A percentile compares a stretch with the other conserved stretches of the same genome.
Evolutionary conservation across 2,888 invertebrate species (phyloP).

Genomic region (Leuctra nigra): DNA sequence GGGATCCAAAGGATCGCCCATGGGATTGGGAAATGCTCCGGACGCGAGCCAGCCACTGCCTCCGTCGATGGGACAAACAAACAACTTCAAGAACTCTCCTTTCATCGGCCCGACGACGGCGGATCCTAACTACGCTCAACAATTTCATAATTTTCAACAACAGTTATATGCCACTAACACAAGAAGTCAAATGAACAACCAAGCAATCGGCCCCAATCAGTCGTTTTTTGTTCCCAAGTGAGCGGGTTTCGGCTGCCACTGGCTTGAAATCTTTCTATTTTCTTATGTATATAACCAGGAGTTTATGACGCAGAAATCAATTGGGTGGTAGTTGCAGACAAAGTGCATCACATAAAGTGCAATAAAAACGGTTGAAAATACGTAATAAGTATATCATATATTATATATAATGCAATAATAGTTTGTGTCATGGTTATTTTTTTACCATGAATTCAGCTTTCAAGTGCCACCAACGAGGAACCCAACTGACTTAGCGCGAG

Average conservation of each 20-base stretch:
- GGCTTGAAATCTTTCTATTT: slow-evolving; percentile 5
- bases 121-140: slow-evolving; percentile 89
- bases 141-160: slow-evolving; percentile 94
- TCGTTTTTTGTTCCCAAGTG: slow-evolving; percentile 34
- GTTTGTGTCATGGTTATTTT: slow-evolving; percentile 8
- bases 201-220: slow-evolving; percentile 30
- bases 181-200: slow-evolving; percentile 46
- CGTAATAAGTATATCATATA: background rate
- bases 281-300: slow-evolving; percentile 1
- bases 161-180: slow-evolving; percentile 86
- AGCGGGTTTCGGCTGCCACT: slow-evolving; percentile 15
- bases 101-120: slow-evolving; percentile 80
- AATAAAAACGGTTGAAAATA: slow-evolving; percentile 3
- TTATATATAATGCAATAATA: slow-evolving; percentile 7
- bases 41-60: slow-evolving; percentile 67
- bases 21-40: slow-evolving; percentile 48
- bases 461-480: slow-evolving; percentile 10
- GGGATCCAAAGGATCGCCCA: slow-evolving; percentile 50
- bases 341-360: slow-evolving; percentile 10
- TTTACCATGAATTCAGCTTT: slow-evolving; percentile 6
- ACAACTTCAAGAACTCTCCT: slow-evolving; percentile 62
- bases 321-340: background rate
- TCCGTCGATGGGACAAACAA: slow-evolving; percentile 68
- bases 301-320: background rate
- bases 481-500: slow-evolving; percentile 7